Evolutionary conservation across 2,113 vertebrate species (phyloP).

Genomic region (Crocuta crocuta): DNA sequence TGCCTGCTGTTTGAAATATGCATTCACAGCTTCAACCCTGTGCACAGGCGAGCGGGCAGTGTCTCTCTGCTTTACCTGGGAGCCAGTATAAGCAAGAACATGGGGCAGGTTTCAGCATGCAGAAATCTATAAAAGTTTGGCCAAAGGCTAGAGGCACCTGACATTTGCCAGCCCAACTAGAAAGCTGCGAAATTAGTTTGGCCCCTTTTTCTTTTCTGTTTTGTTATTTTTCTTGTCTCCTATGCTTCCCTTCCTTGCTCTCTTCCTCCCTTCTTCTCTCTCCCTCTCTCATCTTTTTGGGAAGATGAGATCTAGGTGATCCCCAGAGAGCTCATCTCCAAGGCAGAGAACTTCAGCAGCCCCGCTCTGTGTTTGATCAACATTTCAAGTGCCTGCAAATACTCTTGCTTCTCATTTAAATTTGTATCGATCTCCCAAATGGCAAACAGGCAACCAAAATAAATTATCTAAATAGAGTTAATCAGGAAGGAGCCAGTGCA

Average conservation of each 20-base stretch:
- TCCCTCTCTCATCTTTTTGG: neutral
- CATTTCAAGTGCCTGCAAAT: slow-evolving; percentile 70
- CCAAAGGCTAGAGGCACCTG: neutral
- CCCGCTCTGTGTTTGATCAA: slow-evolving; percentile 65
- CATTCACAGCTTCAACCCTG: neutral
- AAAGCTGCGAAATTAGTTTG: neutral
- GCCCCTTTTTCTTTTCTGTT: slow-evolving; percentile 41
- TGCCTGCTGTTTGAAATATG: neutral
- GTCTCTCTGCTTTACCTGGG: neutral
- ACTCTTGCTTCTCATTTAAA: slow-evolving; percentile 80
- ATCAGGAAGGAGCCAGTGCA: slow-evolving; percentile 71
- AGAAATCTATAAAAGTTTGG: slow-evolving; percentile 3
- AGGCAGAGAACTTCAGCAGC: slow-evolving; percentile 33
- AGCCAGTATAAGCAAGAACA: neutral
- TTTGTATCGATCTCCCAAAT: slow-evolving; percentile 83
- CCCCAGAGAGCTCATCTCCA: neutral
- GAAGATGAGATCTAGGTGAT: neutral
- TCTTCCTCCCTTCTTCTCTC: too few relatives aligned
- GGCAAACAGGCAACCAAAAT: slow-evolving; percentile 82
- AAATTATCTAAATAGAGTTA: slow-evolving; percentile 83
- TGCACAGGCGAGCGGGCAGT: neutral
- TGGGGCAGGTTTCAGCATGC: neutral
- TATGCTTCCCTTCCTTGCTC: rapidly evolving
- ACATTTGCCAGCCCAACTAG: neutral
- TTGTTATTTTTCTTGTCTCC: neutral